Conservation (phyloP, 2,797 vertebrate genomes). For the Myoxocephalus aenaeus region DNA sequence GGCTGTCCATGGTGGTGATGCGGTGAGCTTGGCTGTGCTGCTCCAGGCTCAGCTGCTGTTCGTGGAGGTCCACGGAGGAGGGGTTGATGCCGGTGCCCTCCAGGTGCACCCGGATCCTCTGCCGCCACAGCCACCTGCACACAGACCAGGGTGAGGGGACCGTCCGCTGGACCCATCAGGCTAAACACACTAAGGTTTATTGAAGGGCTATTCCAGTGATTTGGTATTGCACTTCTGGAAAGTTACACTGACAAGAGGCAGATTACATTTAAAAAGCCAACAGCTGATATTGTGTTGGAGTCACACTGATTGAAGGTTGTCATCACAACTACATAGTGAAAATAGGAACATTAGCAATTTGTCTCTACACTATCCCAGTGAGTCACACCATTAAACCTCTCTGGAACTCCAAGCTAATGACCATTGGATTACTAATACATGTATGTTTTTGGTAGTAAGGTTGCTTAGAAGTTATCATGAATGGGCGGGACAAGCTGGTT, state of each 20-base stretch:
- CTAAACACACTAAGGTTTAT: too few species aligned
- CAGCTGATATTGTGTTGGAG: not conserved
- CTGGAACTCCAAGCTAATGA: not conserved
- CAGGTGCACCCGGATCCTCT: conserved; percentile 92
- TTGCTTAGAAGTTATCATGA: not conserved
- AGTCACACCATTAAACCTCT: conserved; percentile 24
- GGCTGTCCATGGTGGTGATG: conserved; percentile 69
- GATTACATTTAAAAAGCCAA: too few species aligned
- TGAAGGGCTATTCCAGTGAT: too few species aligned
- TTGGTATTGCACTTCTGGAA: too few species aligned
- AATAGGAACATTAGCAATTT: not conserved
- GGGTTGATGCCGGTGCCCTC: conserved; percentile 97
- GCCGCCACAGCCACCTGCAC: conserved; percentile 95
- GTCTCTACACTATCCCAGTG: not conserved
- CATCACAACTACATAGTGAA: not conserved
- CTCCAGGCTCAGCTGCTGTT: conserved; percentile 94
- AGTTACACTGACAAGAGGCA: too few species aligned
- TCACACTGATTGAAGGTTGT: too few species aligned
- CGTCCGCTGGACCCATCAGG: too few species aligned
- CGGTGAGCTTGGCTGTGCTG: conserved; percentile 94
- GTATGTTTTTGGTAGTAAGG: too few species aligned
- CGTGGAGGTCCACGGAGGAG: conserved; percentile 93
- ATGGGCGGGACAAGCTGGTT: not conserved
- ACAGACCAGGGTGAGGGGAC: not conserved
- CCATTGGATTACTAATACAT: too few species aligned